Base-by-base conservation (phyloP, 2,113 vertebrate species). In the Oxyura jamaicensis region DNA sequence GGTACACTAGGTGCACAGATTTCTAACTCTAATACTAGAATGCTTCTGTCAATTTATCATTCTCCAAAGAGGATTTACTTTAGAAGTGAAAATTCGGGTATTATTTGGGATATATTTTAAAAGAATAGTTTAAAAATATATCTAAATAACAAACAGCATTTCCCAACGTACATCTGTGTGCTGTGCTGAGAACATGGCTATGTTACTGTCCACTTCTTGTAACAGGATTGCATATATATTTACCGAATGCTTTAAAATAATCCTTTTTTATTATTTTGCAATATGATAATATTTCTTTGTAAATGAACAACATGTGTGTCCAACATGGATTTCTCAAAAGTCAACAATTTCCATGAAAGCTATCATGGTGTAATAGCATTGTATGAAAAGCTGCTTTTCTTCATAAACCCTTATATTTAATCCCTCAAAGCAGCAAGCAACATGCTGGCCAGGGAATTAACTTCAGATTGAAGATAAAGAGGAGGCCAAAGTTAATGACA, bases 301-400 rank as follows among this genome's bases (percentile, higher is more conserved):
- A 98, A 98, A 97, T 97, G 97, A 98, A 97, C 97, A 97, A 62
- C 88, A 93, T 92, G 92, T 97, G 87, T 97, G 92, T 93, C 93
- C 96, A 93, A 97, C 78, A 18, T 95, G 95, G 94, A 92, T 80
- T 86, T 93, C 96, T 97, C 95, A 63, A 95, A 88, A 97, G 96
- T 92, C 98, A 96, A 88, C 94, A 98, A 97, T 98, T 98, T 98
- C 96, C 95, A 94, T 97, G 96, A 98, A 98, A 98, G 97, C 97
- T 98, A 97, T 98, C 98, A 97, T 97, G 95, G 96, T 97, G 94
- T 97, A 98, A 98, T 98, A 97, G 97, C 97, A 97, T 98, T 98
- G 97, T 95, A 97, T 96, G 91, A 95, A 98, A 98, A 97, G 97
- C 98, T 97, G 91, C 98, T 98, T 99, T 98, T 97, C 97, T 98